Percentiles rank a stretch among this genome's conserved stretches.
These are phyloP conservation scores for Xiphophorus maculatus DNA, from an alignment of 2,113 vertebrate species.

Conservation along the genomic window DNA sequence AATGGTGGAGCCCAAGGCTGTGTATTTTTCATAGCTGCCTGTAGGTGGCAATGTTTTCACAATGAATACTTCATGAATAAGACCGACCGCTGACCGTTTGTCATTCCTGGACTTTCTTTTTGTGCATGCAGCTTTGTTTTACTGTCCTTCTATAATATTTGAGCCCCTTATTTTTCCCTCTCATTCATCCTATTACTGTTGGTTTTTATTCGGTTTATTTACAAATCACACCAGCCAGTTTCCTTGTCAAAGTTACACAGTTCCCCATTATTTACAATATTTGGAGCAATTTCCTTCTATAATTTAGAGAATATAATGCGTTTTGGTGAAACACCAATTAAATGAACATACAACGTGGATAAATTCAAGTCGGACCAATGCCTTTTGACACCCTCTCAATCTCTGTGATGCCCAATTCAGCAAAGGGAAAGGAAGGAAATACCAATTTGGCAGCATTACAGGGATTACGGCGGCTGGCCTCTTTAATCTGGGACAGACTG, in stretches of 20 bases:
- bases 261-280: too few species aligned
- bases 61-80: neutral
- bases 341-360: neutral
- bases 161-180: neutral
- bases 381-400: constrained; percentile 1
- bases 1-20: too few species aligned
- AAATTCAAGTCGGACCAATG: neutral
- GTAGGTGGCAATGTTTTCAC: constrained; percentile 65
- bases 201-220: neutral
- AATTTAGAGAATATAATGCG: neutral
- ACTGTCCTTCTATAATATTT: neutral
- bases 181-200: neutral
- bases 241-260: neutral
- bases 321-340: neutral
- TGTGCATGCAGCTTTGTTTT: neutral
- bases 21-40: constrained; percentile 21
- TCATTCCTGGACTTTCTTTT: neutral
- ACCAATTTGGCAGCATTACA: constrained; percentile 67
- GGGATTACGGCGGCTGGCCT: constrained; percentile 68
- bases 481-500: constrained; percentile 76
- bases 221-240: neutral
- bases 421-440: constrained; percentile 50
- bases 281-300: neutral
- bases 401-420: constrained; percentile 21
- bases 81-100: neutral